Evolutionary conservation across 2,113 vertebrate genomes (phyloP), one percentile per base, ranked within the genome.

Genomic region (Hemiscyllium ocellatum): DNA sequence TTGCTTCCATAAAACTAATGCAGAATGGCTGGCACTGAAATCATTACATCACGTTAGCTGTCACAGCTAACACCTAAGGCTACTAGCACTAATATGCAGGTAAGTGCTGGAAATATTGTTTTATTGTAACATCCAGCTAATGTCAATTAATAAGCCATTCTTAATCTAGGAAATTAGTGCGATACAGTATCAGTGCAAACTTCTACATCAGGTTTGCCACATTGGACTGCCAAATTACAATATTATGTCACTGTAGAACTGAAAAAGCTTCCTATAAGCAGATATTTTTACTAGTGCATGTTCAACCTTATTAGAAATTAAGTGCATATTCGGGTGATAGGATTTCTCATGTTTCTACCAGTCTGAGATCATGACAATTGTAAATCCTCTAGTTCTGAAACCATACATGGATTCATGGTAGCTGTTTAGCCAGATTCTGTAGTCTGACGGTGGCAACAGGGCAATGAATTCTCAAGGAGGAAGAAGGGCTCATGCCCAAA

Each of bases 1-100:
- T 91, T 91, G 56, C n/a, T 33, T 91, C 47, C 80, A n/a, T 26
- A 91, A 91, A 65, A 65, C 29, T 93, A 33, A 66, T 93, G n/a
- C 20, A 3, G 26, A 76, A 72, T 52, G 13, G 24, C 20, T 72
- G 22, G 10, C 47, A 42, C 24, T 72, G 61, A 50, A 72, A 19
- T 13, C 29, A 50, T 95, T 72, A 70, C 42, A 4, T 20, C 37
- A 95, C 29, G 47, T 17, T 47, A 52, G 47, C 33, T 19, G 94
- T 52, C 69, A 95, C 26, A 72, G 4, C 94, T 72, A 72, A 29
- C 33, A 26, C 8, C 24, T 33, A 50, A 72, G 29, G 69, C 37
- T 72, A 72, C 72, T 37, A 26, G 4, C 68, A 52, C 20, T 95
- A 24, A 95, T 76, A 95, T 10, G 13, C 50, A 95, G 50, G 69